Conservation (phyloP, 2,113 vertebrate genomes). For the Anser cygnoides region DNA sequence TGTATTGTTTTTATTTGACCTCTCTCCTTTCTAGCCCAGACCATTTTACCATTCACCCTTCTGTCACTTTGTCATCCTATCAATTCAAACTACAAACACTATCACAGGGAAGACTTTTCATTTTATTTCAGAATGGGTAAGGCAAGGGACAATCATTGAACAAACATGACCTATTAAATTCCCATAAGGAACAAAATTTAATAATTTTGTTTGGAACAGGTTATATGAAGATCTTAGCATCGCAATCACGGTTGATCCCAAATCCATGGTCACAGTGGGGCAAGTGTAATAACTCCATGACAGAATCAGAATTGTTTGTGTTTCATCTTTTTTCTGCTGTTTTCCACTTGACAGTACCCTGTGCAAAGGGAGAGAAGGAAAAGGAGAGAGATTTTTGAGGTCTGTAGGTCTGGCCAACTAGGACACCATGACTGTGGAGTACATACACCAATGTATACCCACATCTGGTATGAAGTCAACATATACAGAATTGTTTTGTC, state of each 20-base stretch:
- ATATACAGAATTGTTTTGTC: background rate
- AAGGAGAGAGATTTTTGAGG: background rate
- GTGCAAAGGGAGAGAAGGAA: background rate
- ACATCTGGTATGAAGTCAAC: background rate
- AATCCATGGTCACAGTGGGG: background rate
- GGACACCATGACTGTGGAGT: background rate
- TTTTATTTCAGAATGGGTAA: background rate
- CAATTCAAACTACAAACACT: background rate
- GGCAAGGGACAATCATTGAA: background rate
- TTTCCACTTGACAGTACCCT: background rate
- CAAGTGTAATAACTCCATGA: background rate
- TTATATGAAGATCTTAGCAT: background rate
- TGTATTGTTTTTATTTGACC: background rate
- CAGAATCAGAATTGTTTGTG: background rate
- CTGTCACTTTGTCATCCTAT: background rate
- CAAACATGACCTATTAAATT: background rate
- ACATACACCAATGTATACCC: background rate
- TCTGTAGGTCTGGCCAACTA: background rate
- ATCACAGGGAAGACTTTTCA: accelerated
- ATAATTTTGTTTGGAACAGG: background rate
- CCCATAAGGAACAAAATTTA: background rate
- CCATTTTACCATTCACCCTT: background rate
- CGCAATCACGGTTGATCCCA: background rate
- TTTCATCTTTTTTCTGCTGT: background rate
- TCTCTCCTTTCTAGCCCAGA: background rate